phyloP scores from a whole-genome alignment of 1,140 invertebrate genomes.

The Ceratina calcarata region DNA sequence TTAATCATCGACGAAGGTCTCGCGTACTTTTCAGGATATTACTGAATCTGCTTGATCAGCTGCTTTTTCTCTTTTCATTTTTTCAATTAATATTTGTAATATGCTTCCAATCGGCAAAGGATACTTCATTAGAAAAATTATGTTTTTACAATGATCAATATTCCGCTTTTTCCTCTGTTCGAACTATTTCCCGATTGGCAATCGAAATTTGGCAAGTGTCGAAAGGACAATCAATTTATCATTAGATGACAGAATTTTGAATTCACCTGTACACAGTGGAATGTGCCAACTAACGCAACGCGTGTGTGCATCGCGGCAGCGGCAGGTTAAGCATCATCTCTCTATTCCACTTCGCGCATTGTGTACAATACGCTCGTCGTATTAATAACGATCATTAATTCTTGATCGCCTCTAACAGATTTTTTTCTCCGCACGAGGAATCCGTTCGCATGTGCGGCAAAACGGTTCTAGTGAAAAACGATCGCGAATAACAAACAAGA shows the following conservation, averaged over 20 bases:
- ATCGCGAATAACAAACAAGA: constrained; percentile 20
- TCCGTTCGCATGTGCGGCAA: background rate
- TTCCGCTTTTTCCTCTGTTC: too few relatives aligned
- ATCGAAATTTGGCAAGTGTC: background rate
- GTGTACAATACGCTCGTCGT: constrained; percentile 55
- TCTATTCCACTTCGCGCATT: background rate
- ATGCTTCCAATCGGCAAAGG: too few relatives aligned
- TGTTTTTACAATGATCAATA: background rate
- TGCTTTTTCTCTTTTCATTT: too few relatives aligned
- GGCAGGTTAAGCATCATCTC: constrained; percentile 61
- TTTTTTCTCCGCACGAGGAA: constrained; percentile 13
- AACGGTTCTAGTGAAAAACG: constrained; percentile 14
- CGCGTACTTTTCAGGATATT: background rate
- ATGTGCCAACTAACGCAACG: constrained; percentile 66
- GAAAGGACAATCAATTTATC: constrained; percentile 7
- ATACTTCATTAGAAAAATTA: too few relatives aligned
- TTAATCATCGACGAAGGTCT: background rate
- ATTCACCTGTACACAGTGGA: constrained; percentile 48
- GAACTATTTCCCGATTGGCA: too few relatives aligned
- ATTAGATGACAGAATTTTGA: constrained; percentile 41
- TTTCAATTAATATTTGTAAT: too few relatives aligned
- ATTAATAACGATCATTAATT: constrained; percentile 75
- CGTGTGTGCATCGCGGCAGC: constrained; percentile 51
- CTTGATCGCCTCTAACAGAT: constrained; percentile 62
- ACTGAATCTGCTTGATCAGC: too few relatives aligned